phyloP scores from a whole-genome alignment of 2,888 invertebrate species.

The Nomada flava region DNA sequence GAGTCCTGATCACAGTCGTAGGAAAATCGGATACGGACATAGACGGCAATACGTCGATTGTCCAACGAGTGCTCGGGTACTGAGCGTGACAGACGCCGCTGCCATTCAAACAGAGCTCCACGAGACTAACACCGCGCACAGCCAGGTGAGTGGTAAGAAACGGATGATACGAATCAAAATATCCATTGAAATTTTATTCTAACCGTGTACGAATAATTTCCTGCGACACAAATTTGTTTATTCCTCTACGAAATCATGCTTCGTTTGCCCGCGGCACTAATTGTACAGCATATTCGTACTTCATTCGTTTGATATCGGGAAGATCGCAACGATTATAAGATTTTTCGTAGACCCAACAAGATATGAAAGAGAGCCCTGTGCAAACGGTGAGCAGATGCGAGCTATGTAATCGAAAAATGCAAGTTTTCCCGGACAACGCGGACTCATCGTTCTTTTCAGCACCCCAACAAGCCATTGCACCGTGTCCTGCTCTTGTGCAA shows the following conservation, averaged over 20 bases:
- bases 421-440: background rate
- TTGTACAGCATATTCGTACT: background rate
- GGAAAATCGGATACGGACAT: constrained; percentile 44
- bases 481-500: constrained; percentile 74
- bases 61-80: constrained; percentile 36
- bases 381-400: constrained; percentile 76
- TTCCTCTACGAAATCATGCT: background rate
- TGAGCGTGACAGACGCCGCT: constrained; percentile 2
- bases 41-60: constrained; percentile 62
- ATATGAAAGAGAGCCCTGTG: constrained; percentile 69
- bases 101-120: constrained; percentile 55
- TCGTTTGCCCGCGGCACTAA: no score
- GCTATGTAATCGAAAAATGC: constrained; percentile 68
- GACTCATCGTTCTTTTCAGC: background rate
- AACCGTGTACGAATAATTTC: no score
- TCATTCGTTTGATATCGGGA: background rate
- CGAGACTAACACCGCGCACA: background rate
- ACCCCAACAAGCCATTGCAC: constrained; percentile 38
- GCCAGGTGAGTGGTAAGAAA: constrained; percentile 46
- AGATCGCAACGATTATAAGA: background rate
- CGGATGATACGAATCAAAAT: no score
- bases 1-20: constrained; percentile 44
- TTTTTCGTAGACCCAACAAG: constrained; percentile 66
- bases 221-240: background rate
- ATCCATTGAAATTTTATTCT: background rate